Evolutionary conservation across 1,140 invertebrate species (phyloP).

Genomic region (Drosophila hydei): DNA sequence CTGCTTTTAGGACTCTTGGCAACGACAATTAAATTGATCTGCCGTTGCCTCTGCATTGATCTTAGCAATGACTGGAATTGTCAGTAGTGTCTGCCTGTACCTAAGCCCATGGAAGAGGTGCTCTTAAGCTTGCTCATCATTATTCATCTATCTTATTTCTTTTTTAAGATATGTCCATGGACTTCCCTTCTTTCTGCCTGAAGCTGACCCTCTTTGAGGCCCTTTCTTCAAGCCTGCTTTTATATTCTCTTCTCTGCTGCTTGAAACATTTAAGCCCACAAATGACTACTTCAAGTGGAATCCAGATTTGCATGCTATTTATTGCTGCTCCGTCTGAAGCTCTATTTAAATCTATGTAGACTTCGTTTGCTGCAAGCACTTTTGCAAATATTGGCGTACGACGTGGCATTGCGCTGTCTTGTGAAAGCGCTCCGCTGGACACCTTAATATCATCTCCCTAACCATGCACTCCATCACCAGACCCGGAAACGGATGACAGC

Average conservation of each 20-base stretch:
- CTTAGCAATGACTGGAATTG: too few relatives aligned
- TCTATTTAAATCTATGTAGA: conserved; percentile 1
- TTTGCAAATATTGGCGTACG: conserved; percentile 41
- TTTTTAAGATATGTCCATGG: too few relatives aligned
- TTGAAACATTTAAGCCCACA: background rate
- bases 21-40: too few relatives aligned
- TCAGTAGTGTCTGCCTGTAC: background rate
- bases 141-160: conserved; percentile 20
- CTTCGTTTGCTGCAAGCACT: conserved; percentile 51
- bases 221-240: too few relatives aligned
- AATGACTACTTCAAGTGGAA: background rate
- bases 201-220: too few relatives aligned
- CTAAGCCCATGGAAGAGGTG: too few relatives aligned
- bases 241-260: too few relatives aligned
- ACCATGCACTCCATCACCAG: conserved; percentile 63
- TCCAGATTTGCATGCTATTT: background rate
- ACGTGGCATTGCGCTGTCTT: conserved; percentile 41
- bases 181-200: too few relatives aligned
- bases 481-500: conserved; percentile 62
- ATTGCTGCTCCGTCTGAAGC: background rate
- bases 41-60: too few relatives aligned
- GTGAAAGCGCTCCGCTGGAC: conserved; percentile 48
- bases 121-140: too few relatives aligned
- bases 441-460: conserved; percentile 68
- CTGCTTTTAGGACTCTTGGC: background rate